Percentiles rank a stretch among this genome's conserved stretches.
phyloP scores from a whole-genome alignment of 2,797 vertebrate genomes.

The Pseudotriccus pelzelni region DNA sequence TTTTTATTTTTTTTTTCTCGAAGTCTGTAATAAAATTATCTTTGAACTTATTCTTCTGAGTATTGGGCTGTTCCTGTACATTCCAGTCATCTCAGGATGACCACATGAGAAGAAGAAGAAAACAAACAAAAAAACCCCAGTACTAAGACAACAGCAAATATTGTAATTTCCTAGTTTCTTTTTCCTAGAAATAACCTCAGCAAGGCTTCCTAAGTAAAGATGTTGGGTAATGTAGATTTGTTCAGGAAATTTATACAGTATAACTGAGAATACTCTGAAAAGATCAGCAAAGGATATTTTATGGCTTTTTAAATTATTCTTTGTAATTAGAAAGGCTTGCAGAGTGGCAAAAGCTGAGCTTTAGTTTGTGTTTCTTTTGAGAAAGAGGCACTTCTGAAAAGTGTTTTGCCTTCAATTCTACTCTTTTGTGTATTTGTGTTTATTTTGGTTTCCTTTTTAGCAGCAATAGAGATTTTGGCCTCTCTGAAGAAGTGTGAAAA shows the following conservation, averaged over 20 bases:
- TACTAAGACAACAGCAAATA: conserved; percentile 17
- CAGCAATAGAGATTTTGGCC: neutral
- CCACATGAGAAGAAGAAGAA: neutral
- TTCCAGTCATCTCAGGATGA: neutral
- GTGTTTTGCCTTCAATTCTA: neutral
- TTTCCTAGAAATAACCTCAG: conserved; percentile 33
- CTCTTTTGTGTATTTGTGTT: neutral
- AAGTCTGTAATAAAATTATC: conserved; percentile 6
- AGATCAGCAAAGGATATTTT: neutral
- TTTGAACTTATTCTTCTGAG: conserved; percentile 11
- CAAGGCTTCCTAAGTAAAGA: neutral
- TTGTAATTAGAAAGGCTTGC: neutral
- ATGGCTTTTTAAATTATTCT: neutral
- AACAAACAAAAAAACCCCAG: neutral
- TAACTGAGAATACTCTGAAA: neutral
- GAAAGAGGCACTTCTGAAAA: neutral
- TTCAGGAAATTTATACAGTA: neutral
- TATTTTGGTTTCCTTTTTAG: neutral
- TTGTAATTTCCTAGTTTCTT: conserved; percentile 17
- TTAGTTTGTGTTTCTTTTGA: neutral
- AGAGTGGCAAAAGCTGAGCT: neutral
- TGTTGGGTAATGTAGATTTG: neutral
- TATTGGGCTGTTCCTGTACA: neutral
- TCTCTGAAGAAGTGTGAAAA: neutral
- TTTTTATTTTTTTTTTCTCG: neutral